Evolutionary conservation across 2,888 invertebrate genomes (phyloP), one percentile per base, ranked within the genome.

Genomic region (Lucinisca nassula): DNA sequence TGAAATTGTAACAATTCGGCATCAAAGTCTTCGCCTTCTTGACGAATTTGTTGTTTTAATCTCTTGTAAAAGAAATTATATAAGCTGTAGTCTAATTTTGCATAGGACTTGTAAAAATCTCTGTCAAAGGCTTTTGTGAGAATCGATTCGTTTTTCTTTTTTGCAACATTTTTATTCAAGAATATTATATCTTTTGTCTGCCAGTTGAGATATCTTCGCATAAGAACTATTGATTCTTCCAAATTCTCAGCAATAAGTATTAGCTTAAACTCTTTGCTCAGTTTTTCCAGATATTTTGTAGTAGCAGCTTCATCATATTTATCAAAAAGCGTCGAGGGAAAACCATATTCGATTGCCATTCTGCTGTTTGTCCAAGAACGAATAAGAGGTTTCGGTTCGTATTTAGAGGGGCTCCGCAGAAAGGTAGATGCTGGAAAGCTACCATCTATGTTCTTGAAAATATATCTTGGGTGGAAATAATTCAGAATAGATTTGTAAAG

Each of bases 171-270:
- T 72, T 79, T 45, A 17, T 80, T 80, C 10, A 91, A 45, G 61
- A 88, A 93, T 0, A 93, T n/a, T 30, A 93, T 80, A 55, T 93
- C 93, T 61, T 87, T 74, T 2, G 91, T 81, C 3, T 81, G 32
- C 93, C 93, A 93, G 6, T 79, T 70, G 0, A 93, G 37, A 0
- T 79, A 45, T 32, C 93, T 83, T 49, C 89, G 87, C 79, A 93
- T 82, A 0, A 93, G 67, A 27, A 93, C 78, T 0, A 93, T 24
- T 0, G 93, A 93, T 81, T 93, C 93, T 45, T 93, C 91, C 82
- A 92, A 89, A 55, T 89, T 82, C 35, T 93, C 93, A 0, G 87
- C 88, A 17, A 93, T 87, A 8, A 93, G 51, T 3, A 93, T 85
- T 14, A 93, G 24, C 37, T 87, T 49, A 77, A 93, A 92, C 30